Base-by-base conservation (phyloP, 2,113 vertebrate genomes). In the Nipponia nippon region DNA sequence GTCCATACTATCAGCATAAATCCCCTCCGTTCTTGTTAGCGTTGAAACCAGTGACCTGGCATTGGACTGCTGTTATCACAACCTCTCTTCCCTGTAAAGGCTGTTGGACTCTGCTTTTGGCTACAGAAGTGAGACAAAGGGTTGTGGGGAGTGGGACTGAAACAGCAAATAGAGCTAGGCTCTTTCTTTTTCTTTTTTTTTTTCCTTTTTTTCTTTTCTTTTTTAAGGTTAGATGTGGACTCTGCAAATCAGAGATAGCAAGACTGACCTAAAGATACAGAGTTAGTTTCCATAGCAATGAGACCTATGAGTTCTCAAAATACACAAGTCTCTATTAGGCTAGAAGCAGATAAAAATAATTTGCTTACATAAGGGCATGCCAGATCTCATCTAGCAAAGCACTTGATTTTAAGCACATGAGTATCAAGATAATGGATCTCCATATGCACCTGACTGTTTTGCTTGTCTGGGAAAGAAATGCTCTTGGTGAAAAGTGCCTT, bases 221-320 rank as follows among this genome's bases (percentile, higher is more conserved):
- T 23, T 38, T 71, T n/a, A 56, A 46, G 13, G 58, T 67, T 58
- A 71, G 55, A 40, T 56, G 29, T 5, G 2, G 29, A 73, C 52
- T 79, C 59, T 87, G 84, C 46, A 65, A 85, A 87, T 94, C 49
- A 56, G 42, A 94, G 77, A 80, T 69, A 91, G 23, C 56, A 85
- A 89, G 71, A 47, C 79, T 97, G 89, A 96, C 91, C 93, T 94
- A 78, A 93, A 95, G 96, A 93, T 90, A 56, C 40, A 59, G 70
- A 83, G 42, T 63, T 85, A 83, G 95, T 97, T 97, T 93, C 96
- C 95, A 96, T 97, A 96, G 97, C 88, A 92, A 96, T 94, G 56
- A 86, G 70, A 92, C 77, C 47, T 91, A 69, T 93, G 79, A 61
- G 17, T 92, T 89, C 79, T 90, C 91, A 93, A 93, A 95, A 90